Evolutionary conservation across 2,888 invertebrate genomes (phyloP).

Genomic region (Drosophila demipolita): DNA sequence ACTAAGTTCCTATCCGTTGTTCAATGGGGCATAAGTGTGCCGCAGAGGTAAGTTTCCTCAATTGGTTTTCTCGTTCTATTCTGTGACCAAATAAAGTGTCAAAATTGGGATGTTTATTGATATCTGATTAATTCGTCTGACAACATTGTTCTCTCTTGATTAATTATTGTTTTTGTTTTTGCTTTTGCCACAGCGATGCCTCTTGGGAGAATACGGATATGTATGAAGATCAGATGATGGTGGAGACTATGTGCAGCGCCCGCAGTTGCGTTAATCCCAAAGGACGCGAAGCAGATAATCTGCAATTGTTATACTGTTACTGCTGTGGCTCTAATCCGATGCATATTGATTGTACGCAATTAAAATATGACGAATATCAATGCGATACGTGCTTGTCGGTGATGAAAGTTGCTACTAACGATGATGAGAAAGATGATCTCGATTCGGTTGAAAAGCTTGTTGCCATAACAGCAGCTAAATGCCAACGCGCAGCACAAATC

Average conservation of each 20-base stretch:
- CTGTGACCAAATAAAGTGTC: neutral
- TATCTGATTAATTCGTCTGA: neutral
- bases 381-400: constrained; percentile 31
- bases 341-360: constrained; percentile 25
- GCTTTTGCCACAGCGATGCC: constrained; percentile 88
- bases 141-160: neutral
- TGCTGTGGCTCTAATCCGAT: constrained; percentile 77
- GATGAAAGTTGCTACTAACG: rapidly evolving
- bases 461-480: neutral
- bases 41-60: constrained; percentile 88
- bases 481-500: neutral
- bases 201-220: constrained; percentile 93
- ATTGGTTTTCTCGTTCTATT: neutral
- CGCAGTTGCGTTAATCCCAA: constrained; percentile 87
- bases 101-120: neutral
- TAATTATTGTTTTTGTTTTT: neutral
- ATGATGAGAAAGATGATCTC: neutral
- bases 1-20: constrained; percentile 85
- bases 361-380: constrained; percentile 5
- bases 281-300: constrained; percentile 84
- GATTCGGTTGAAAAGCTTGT: neutral
- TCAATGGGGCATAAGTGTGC: constrained; percentile 90
- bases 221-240: constrained; percentile 89
- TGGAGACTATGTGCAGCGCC: constrained; percentile 86
- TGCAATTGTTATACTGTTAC: constrained; percentile 61